These are phyloP conservation scores for Tadarida brasiliensis DNA, from an alignment of 2,797 vertebrate genomes.

Conservation along the genomic window DNA sequence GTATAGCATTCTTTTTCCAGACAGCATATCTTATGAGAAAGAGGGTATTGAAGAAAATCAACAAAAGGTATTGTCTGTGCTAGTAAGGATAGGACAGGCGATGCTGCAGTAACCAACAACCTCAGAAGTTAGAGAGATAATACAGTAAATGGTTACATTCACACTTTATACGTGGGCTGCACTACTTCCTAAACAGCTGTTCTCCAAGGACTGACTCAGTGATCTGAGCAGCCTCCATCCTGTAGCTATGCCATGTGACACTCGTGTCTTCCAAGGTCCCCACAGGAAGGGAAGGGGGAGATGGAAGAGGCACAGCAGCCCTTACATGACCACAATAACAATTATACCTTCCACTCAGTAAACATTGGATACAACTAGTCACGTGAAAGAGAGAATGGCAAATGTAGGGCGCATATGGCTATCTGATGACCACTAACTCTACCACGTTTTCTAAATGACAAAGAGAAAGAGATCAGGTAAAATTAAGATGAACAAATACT, in stretches of 20 bases:
- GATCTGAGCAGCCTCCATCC: neutral
- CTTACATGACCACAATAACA: neutral
- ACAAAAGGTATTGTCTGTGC: neutral
- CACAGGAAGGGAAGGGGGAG: neutral
- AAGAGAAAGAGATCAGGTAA: conserved; percentile 7
- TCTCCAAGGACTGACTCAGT: neutral
- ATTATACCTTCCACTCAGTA: neutral
- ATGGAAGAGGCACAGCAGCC: neutral
- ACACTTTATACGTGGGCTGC: neutral
- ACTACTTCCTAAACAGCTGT: neutral
- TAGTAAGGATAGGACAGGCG: neutral
- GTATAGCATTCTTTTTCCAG: neutral
- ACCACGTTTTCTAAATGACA: neutral
- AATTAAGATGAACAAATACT: neutral
- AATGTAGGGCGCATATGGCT: neutral
- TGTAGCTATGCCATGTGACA: neutral
- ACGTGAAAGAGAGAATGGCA: neutral
- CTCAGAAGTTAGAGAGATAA: neutral
- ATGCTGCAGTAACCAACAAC: neutral
- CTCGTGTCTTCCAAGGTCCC: neutral
- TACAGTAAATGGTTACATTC: neutral
- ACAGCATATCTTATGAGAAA: neutral
- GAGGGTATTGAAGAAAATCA: neutral
- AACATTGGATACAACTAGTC: neutral
- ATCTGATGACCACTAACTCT: neutral